Evolutionary conservation across 2,888 invertebrate genomes (phyloP), one percentile per base, ranked within the genome.

Genomic region (Ophonus ardosiacus): DNA sequence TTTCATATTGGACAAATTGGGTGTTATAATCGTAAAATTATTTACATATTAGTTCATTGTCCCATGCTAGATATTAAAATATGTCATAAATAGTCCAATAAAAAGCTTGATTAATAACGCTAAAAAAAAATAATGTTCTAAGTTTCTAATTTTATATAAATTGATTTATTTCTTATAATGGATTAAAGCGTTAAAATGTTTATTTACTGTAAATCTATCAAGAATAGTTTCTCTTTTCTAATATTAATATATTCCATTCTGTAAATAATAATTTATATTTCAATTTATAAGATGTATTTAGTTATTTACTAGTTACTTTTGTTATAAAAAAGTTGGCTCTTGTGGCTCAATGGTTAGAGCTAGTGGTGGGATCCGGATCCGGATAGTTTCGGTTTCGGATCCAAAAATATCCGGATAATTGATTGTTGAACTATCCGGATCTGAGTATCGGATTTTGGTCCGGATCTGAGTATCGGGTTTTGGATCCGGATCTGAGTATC

Each of bases 1-100:
- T 15, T 68, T 68, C 15, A 68, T 68, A 68, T 68, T 24, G 13
- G 68, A 15, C 68, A 68, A 38, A 68, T 68, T 68, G 15, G 38
- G 31, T n/a, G 31, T 38, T 68, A 68, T 7, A 31, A 8, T 68
- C 68, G 13, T 15, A 68, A 68, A 68, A 68, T 21, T 61, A 18
- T 61, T 21, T 63, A 51, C 43, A 51, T 51, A 31, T 6, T 31
- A 51, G 43, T 51, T 51, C 43, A 51, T 51, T 51, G 43, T 7
- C 43, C 43, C 43, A 51, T 31, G 31, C 5, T 4, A 51, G 43
- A 51, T 51, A 43, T 43, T 40, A 21, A 21, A 3, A 21, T 21
- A 2, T 21, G 31, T 31, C 31, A 31, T 31, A 4, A 31, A 31
- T 31, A 31, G 31, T 31, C 31, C 31, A 31, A 31, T 31, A 31